Evolutionary conservation across 2,797 vertebrate genomes (phyloP).

Genomic region (Philypnodon macrostomus): DNA sequence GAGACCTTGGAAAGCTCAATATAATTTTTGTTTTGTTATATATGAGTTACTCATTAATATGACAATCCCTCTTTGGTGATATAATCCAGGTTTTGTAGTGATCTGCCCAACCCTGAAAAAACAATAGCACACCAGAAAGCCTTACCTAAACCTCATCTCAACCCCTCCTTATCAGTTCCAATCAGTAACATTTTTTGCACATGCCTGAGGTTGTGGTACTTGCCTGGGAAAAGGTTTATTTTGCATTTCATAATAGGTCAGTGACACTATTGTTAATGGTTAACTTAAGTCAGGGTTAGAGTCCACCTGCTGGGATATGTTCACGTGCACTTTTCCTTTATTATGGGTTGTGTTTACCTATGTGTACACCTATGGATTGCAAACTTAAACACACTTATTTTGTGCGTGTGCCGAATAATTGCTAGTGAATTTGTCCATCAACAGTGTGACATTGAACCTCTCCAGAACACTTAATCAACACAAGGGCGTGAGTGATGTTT

Average conservation of each 20-base stretch:
- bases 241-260: conserved; percentile 41
- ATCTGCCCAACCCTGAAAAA: neutral
- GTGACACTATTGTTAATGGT: conserved; percentile 70
- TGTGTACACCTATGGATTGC: conserved; percentile 16
- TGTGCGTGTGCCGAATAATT: conserved; percentile 11
- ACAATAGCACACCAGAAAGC: neutral
- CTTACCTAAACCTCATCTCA: neutral
- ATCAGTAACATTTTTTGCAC: conserved; percentile 1
- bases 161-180: neutral
- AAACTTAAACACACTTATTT: conserved; percentile 5
- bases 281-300: conserved; percentile 70
- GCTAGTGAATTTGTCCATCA: conserved; percentile 39
- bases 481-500: conserved; percentile 57
- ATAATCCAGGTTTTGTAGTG: neutral
- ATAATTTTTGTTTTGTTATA: no score
- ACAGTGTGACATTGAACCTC: conserved; percentile 20
- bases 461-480: conserved; percentile 46
- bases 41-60: neutral
- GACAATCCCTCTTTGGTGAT: neutral
- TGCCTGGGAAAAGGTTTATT: conserved; percentile 10
- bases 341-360: conserved; percentile 4
- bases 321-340: conserved; percentile 35
- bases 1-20: no score
- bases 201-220: neutral
- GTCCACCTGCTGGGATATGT: conserved; percentile 52